These are phyloP conservation scores for Dasysyrphus albostriatus DNA, from an alignment of 2,888 invertebrate species.

Conservation along the genomic window DNA sequence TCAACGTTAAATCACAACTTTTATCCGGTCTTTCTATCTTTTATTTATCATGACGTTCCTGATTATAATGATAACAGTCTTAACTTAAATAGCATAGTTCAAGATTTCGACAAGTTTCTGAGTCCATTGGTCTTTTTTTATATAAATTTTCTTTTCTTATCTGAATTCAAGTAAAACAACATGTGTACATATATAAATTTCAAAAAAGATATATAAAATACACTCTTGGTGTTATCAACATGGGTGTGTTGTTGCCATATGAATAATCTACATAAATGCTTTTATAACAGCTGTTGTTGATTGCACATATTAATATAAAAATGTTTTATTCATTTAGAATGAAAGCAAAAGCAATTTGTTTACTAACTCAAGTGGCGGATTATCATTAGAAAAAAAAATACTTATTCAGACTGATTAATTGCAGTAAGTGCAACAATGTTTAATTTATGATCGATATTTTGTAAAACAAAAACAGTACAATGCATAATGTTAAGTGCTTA, in stretches of 20 bases:
- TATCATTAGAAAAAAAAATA: neutral
- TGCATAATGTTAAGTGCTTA: no score
- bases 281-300: conserved; percentile 26
- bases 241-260: conserved; percentile 1
- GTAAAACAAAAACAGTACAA: no score
- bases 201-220: neutral
- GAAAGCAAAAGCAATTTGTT: conserved; percentile 41
- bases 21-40: conserved; percentile 39
- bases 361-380: neutral
- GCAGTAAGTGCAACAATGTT: neutral
- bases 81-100: neutral
- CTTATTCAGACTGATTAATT: neutral
- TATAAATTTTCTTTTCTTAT: neutral
- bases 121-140: neutral
- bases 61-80: neutral
- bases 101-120: neutral
- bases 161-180: neutral
- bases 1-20: neutral
- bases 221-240: conserved; percentile 7
- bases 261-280: neutral
- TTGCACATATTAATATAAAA: neutral
- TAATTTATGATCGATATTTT: neutral
- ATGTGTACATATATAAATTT: neutral
- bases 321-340: conserved; percentile 18
- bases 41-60: neutral